Percentiles rank a stretch among this genome's conserved stretches.
Conservation (phyloP, 1,140 invertebrate genomes). For the Akabosia matsudoensis region DNA sequence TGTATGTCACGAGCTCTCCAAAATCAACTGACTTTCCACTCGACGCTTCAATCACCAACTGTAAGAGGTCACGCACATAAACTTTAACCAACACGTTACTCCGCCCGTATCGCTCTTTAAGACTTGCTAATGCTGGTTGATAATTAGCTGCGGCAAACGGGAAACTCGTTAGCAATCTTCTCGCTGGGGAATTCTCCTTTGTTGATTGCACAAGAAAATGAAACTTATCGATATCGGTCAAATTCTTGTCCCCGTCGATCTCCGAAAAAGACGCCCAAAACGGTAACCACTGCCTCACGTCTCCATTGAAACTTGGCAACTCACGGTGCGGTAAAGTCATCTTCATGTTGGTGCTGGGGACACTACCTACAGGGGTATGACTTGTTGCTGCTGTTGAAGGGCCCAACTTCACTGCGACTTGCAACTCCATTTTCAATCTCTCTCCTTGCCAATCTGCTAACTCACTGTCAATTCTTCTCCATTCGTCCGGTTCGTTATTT, state of each 20-base stretch:
- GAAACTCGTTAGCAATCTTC: constrained; percentile 26
- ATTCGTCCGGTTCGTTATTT: too few species aligned
- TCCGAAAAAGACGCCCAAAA: constrained; percentile 51
- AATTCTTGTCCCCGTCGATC: constrained; percentile 49
- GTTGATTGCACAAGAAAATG: constrained; percentile 41
- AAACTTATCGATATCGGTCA: constrained; percentile 49
- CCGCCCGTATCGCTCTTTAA: constrained; percentile 23
- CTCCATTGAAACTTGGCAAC: constrained; percentile 49
- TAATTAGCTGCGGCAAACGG: constrained; percentile 30
- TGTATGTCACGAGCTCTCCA: not conserved
- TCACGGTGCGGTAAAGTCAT: not conserved
- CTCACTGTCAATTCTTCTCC: too few species aligned
- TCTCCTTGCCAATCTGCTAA: too few species aligned
- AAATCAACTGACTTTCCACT: not conserved
- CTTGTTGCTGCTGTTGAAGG: not conserved
- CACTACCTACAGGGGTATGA: not conserved
- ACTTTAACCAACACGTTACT: constrained; percentile 18
- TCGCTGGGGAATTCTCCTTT: not conserved
- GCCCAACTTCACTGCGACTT: too few species aligned
- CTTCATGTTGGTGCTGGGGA: not conserved
- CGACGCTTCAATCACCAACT: constrained; percentile 9
- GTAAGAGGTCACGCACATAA: constrained; percentile 27
- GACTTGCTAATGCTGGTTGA: constrained; percentile 16
- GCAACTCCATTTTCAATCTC: too few species aligned
- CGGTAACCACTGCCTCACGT: constrained; percentile 50